These are phyloP conservation scores for Spilosoma lubricipeda DNA, from an alignment of 2,888 invertebrate genomes.

Conservation along the genomic window DNA sequence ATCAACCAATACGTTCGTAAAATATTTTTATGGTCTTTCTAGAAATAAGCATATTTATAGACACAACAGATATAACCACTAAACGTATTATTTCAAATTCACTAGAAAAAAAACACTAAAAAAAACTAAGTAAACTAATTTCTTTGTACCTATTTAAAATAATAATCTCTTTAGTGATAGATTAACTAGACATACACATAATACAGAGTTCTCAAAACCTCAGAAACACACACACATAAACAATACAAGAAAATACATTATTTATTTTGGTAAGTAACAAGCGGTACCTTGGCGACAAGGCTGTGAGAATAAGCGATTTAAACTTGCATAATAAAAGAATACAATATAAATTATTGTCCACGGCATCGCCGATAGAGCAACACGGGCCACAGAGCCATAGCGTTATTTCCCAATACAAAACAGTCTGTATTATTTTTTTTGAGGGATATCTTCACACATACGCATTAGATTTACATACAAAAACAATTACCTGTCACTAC, in stretches of 20 bases:
- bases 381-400: too few species aligned
- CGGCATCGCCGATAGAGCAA: neutral
- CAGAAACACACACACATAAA: neutral
- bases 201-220: neutral
- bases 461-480: too few species aligned
- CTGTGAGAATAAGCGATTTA: constrained; percentile 1
- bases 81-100: too few species aligned
- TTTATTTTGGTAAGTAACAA: neutral
- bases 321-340: constrained; percentile 17
- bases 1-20: too few species aligned
- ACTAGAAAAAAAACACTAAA: neutral
- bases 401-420: too few species aligned
- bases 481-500: too few species aligned
- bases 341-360: constrained; percentile 3
- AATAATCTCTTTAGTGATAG: neutral
- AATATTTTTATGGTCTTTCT: too few species aligned
- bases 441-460: too few species aligned
- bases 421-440: too few species aligned
- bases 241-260: neutral
- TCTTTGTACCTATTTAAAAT: too few species aligned
- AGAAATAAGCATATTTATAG: too few species aligned
- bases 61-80: too few species aligned
- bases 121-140: neutral
- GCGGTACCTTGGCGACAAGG: constrained; percentile 6
- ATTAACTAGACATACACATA: neutral